Evolutionary conservation across 2,888 invertebrate genomes (phyloP).

Genomic region (Panopea generosa): DNA sequence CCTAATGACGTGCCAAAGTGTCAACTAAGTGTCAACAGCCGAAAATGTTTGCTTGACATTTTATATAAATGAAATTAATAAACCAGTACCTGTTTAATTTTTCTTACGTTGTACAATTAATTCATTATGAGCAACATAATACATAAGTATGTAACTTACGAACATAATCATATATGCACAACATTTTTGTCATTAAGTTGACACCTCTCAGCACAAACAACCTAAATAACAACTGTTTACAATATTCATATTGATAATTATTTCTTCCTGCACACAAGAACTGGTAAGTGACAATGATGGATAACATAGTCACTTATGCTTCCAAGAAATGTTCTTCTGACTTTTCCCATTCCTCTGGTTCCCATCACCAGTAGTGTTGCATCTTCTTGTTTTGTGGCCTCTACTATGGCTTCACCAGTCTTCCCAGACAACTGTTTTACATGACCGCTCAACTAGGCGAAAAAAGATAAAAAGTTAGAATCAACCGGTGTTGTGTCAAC

Average conservation of each 20-base stretch:
- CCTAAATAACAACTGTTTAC: constrained; percentile 7
- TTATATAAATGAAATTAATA: too few relatives aligned
- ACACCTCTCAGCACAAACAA: not conserved
- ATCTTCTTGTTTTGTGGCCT: constrained; percentile 49
- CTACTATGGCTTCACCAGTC: constrained; percentile 60
- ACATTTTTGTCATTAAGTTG: not conserved
- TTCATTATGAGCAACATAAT: not conserved
- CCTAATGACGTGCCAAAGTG: too few relatives aligned
- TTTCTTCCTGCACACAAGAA: constrained; percentile 58
- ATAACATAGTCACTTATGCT: constrained; percentile 64
- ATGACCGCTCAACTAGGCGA: constrained; percentile 57
- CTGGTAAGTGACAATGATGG: constrained; percentile 57
- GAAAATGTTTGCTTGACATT: too few relatives aligned
- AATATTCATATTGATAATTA: too few relatives aligned
- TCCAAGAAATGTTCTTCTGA: constrained; percentile 61
- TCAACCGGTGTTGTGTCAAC: too few relatives aligned
- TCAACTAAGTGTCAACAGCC: too few relatives aligned
- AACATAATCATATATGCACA: not conserved
- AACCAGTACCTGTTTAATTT: too few relatives aligned
- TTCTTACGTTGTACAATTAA: too few relatives aligned
- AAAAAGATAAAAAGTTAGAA: not conserved
- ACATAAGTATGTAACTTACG: not conserved
- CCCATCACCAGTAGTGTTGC: constrained; percentile 59
- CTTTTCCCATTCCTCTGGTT: constrained; percentile 58
- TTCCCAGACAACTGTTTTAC: constrained; percentile 63